Percentiles rank a stretch among this genome's conserved stretches.
phyloP scores from a whole-genome alignment of 2,888 invertebrate species.

The Bugulina stolonifera region DNA sequence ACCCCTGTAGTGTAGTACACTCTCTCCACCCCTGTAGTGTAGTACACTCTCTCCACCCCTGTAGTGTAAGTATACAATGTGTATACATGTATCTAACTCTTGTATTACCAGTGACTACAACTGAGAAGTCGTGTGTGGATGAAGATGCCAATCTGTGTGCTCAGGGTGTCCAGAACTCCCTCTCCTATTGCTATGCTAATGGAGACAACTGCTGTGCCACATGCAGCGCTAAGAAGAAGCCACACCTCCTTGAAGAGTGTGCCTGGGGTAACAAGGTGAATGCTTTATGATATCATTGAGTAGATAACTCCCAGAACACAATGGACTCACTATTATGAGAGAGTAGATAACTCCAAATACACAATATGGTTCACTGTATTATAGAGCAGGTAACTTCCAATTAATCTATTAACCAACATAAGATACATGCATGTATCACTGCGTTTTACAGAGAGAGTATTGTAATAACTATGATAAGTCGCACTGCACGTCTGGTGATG shows the following conservation, averaged over 20 bases:
- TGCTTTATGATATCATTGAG: too few relatives aligned
- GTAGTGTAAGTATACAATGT: background rate
- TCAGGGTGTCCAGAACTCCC: conserved; percentile 10
- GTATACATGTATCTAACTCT: background rate
- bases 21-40: too few relatives aligned
- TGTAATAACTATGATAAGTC: background rate
- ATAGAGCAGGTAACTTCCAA: too few relatives aligned
- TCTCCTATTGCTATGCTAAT: conserved; percentile 9
- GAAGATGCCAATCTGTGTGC: background rate
- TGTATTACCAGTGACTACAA: background rate
- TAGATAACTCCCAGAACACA: too few relatives aligned
- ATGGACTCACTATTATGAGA: too few relatives aligned
- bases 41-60: background rate
- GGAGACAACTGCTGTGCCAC: conserved; percentile 10
- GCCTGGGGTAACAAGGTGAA: conserved; percentile 23
- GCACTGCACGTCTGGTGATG: background rate
- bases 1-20: background rate
- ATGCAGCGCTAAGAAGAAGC: background rate
- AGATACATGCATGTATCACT: background rate
- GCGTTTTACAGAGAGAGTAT: background rate
- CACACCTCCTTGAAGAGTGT: background rate
- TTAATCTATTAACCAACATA: too few relatives aligned
- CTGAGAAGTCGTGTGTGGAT: background rate
- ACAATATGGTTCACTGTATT: too few relatives aligned
- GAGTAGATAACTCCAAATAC: too few relatives aligned